Conservation (phyloP, 2,888 invertebrate genomes). For the Noctua pronuba region DNA sequence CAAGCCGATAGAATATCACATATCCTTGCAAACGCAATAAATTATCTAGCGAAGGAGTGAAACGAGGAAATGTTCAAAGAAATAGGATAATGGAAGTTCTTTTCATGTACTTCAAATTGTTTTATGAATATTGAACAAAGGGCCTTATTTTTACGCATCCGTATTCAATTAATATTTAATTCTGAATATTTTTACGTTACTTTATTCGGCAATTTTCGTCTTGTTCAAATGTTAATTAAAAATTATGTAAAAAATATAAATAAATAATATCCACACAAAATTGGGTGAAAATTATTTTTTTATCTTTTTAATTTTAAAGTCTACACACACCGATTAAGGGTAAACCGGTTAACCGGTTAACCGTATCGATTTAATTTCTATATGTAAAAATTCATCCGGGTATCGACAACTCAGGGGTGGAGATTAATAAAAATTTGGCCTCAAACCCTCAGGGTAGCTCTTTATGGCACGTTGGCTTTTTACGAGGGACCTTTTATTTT, state of each 20-base stretch:
- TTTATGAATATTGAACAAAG: slow-evolving; percentile 74
- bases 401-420: slow-evolving; percentile 78
- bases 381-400: slow-evolving; percentile 81
- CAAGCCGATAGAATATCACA: slow-evolving; percentile 71
- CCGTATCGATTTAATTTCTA: slow-evolving; percentile 81
- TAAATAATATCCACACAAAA: slow-evolving; percentile 6
- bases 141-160: slow-evolving; percentile 62
- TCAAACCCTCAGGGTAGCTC: slow-evolving; percentile 82
- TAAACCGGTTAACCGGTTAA: slow-evolving; percentile 69
- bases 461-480: slow-evolving; percentile 87
- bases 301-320: slow-evolving; percentile 24
- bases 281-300: neutral
- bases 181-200: slow-evolving; percentile 32
- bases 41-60: slow-evolving; percentile 72
- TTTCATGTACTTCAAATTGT: slow-evolving; percentile 72
- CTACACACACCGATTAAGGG: slow-evolving; percentile 30
- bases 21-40: slow-evolving; percentile 75
- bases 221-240: slow-evolving; percentile 35
- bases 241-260: slow-evolving; percentile 8
- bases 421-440: slow-evolving; percentile 88
- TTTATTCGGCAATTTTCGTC: slow-evolving; percentile 6
- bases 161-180: slow-evolving; percentile 63
- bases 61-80: slow-evolving; percentile 75
- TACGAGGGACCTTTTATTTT: slow-evolving; percentile 86
- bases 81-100: slow-evolving; percentile 78